Conservation (phyloP, 2,797 vertebrate genomes). For the Pteropus rufus region DNA sequence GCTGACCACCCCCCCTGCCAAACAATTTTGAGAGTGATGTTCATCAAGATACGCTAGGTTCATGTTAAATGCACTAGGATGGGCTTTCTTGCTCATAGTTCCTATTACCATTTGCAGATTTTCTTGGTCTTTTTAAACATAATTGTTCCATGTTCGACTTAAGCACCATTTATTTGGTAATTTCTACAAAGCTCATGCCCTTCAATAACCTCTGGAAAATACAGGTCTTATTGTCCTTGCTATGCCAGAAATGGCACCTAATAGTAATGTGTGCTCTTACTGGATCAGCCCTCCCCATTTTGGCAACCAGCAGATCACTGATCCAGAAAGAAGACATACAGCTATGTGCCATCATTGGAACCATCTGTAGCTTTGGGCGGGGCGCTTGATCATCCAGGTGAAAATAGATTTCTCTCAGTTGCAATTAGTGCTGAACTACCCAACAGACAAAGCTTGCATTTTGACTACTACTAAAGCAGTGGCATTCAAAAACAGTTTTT, state of each 20-base stretch:
- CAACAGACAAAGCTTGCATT: neutral
- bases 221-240: neutral
- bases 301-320: neutral
- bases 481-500: neutral
- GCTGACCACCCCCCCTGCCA: too few species aligned
- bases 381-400: neutral
- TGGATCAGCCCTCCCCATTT: neutral
- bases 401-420: neutral
- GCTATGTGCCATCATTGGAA: neutral
- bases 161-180: neutral
- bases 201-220: neutral
- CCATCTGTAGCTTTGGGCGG: neutral
- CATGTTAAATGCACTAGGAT: neutral
- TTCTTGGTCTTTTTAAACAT: neutral
- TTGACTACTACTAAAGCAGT: neutral
- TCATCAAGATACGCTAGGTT: neutral
- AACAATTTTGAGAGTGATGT: neutral
- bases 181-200: neutral
- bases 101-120: neutral
- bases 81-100: neutral
- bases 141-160: neutral
- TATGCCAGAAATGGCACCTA: neutral
- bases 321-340: neutral
- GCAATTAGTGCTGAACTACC: neutral
- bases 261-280: neutral